These are phyloP conservation scores for Melanotaenia boesemani DNA, from an alignment of 2,797 vertebrate species.

Conservation along the genomic window DNA sequence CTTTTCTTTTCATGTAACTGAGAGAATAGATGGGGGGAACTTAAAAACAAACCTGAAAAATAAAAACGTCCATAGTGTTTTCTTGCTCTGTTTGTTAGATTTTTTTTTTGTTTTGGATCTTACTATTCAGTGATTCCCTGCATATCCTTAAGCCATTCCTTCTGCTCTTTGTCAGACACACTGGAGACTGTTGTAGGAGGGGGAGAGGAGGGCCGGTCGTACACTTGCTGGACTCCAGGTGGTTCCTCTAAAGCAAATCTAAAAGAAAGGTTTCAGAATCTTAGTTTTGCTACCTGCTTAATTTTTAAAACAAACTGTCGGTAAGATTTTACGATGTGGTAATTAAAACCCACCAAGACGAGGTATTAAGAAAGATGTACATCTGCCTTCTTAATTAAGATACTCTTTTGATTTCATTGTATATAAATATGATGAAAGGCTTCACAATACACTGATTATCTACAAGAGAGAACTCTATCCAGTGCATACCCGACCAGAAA, in stretches of 20 bases:
- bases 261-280: constrained; percentile 26
- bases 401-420: background rate
- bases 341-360: background rate
- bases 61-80: background rate
- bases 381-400: too few species aligned
- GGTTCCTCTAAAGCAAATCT: constrained; percentile 92
- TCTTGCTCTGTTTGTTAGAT: background rate
- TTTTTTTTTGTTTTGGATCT: constrained; percentile 62
- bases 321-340: too few species aligned
- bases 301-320: background rate
- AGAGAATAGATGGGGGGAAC: background rate
- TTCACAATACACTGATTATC: too few species aligned
- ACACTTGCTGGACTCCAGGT: constrained; percentile 88
- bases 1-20: constrained; percentile 93
- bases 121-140: constrained; percentile 94
- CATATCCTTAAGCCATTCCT: constrained; percentile 92
- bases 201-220: constrained; percentile 79
- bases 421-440: background rate
- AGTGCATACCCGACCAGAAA: too few species aligned
- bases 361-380: background rate
- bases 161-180: constrained; percentile 92
- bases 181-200: constrained; percentile 88
- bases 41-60: background rate
- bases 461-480: too few species aligned
- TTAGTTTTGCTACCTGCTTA: background rate